Evolutionary conservation across 2,888 invertebrate species (phyloP), one percentile per base, ranked within the genome.

Genomic region (Dynastes grantii): DNA sequence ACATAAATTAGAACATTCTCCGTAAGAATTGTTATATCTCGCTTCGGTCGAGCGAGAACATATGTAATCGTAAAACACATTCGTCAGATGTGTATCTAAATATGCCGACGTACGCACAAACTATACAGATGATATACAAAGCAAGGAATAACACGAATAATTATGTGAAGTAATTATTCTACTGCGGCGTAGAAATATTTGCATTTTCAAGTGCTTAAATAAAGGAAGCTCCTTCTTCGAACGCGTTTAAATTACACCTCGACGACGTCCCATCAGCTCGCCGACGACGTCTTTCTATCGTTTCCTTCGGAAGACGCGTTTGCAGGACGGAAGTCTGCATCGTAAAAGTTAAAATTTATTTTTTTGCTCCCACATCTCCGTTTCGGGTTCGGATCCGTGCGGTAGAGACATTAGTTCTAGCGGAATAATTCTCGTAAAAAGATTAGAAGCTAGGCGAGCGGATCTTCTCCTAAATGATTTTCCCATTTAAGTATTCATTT

Each of bases 1-100:
- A 40, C 13, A 65, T 65, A 65, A 65, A 65, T 65, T 65, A 40
- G 65, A 37, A 65, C 29, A 65, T 65, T 65, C 32, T 65, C 40
- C 37, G n/a, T 13, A 16, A 40, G 55, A 55, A 55, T 55, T 55
- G 55, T 55, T 55, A 55, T 22, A 22, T 55, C 55, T 55, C 55
- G 55, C 16, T 55, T 2, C 22, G 55, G 55, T 4, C 55, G 55
- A 11, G 45, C 8, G 55, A n/a, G 55, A 55, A 55, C 55, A 55
- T 22, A 55, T 16, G 55, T 55, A 55, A 55, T 61, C 61, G 9
- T 61, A 61, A 61, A 61, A 61, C 11, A 61, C 27, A 16, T 29
- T 61, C 61, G 11, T 27, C 29, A 61, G 27, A 61, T 61, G 61
- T 55, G n/a, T 61, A 61, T 61, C 61, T 61, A 8, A n/a, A n/a